These are phyloP conservation scores for Philopedon plagiatum DNA, from an alignment of 2,888 invertebrate genomes.

Conservation along the genomic window DNA sequence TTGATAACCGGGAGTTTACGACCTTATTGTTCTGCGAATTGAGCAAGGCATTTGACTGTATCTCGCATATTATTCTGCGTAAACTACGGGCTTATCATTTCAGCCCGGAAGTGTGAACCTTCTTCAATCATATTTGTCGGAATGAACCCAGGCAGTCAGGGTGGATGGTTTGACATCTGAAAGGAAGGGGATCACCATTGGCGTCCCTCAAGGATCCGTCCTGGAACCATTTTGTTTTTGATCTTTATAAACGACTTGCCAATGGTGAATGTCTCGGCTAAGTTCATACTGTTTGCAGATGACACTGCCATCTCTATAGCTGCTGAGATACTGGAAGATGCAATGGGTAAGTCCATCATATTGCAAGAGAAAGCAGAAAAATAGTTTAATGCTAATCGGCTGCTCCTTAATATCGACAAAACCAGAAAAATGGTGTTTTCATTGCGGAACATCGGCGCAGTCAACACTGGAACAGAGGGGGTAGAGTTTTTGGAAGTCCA, in stretches of 20 bases:
- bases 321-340: too few species aligned
- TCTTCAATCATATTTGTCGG: not conserved
- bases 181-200: not conserved
- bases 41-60: not conserved
- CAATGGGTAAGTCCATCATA: too few species aligned
- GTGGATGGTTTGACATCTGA: not conserved
- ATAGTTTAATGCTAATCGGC: too few species aligned
- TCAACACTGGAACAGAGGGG: too few species aligned
- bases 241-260: too few species aligned
- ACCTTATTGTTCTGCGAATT: not conserved
- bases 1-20: not conserved
- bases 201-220: not conserved
- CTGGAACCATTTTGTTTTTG: not conserved
- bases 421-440: too few species aligned
- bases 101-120: not conserved
- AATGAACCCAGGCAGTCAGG: not conserved
- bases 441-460: too few species aligned
- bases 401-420: too few species aligned
- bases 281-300: not conserved
- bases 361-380: too few species aligned
- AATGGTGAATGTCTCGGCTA: not conserved
- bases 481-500: too few species aligned
- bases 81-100: not conserved
- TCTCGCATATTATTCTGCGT: not conserved
- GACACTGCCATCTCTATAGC: too few species aligned